A percentile compares a stretch with the other conserved stretches of the same genome.
Evolutionary conservation across 2,888 invertebrate genomes (phyloP).

Genomic region (Panzeria rudis): DNA sequence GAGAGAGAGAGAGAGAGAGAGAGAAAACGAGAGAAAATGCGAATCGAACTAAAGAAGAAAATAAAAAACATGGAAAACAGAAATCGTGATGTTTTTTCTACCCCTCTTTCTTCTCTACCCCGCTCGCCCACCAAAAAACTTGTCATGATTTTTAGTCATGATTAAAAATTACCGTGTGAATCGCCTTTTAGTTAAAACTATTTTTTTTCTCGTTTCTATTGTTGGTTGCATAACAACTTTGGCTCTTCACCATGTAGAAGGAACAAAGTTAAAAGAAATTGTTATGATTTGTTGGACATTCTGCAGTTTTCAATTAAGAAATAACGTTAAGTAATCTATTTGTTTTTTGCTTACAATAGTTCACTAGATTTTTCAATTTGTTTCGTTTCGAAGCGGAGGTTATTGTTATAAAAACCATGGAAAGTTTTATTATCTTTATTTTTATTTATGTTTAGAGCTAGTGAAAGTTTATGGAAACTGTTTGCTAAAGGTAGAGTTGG

Average conservation of each 20-base stretch:
- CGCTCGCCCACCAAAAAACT: too few species aligned
- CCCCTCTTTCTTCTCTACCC: too few species aligned
- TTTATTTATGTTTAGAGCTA: neutral
- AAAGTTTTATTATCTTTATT: neutral
- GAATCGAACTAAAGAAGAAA: too few species aligned
- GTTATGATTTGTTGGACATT: conserved; percentile 65
- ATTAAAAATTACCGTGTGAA: too few species aligned
- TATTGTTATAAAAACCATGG: neutral
- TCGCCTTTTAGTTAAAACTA: conserved; percentile 20
- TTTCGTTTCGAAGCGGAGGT: neutral
- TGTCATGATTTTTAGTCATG: too few species aligned
- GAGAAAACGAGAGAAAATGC: too few species aligned
- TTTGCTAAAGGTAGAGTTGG: neutral
- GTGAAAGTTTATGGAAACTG: conserved; percentile 10
- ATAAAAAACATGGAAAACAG: too few species aligned
- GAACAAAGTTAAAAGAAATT: neutral
- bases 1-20: too few species aligned
- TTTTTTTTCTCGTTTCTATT: conserved; percentile 5
- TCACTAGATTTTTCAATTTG: neutral
- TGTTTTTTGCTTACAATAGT: conserved; percentile 12
- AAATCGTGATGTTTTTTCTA: too few species aligned
- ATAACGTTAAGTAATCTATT: conserved; percentile 48
- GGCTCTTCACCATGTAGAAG: conserved; percentile 14
- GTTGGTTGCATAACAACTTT: conserved; percentile 13
- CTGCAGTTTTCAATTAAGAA: conserved; percentile 68